A percentile compares a stretch with the other conserved stretches of the same genome.
Evolutionary conservation across 2,797 vertebrate species (phyloP).

Genomic region (Glyptemys insculpta): DNA sequence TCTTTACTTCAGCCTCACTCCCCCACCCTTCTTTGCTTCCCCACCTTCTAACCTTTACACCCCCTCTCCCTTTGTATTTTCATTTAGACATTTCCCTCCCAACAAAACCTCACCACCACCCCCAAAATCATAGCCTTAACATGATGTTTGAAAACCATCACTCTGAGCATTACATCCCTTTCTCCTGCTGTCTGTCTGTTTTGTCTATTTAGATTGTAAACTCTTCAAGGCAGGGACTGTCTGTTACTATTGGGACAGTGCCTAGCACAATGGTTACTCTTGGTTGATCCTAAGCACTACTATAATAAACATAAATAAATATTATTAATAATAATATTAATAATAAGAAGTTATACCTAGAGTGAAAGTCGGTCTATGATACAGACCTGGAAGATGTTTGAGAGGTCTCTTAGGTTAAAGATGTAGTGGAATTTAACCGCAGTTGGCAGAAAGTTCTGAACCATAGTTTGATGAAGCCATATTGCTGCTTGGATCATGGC

Average conservation of each 20-base stretch:
- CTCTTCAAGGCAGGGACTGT: background rate
- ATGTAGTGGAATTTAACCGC: conserved; percentile 87
- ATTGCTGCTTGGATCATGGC: conserved; percentile 81
- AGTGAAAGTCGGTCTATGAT: background rate
- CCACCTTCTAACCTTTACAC: background rate
- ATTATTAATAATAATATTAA: too few species aligned
- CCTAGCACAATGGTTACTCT: background rate
- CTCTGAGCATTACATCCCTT: background rate
- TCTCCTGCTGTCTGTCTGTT: background rate
- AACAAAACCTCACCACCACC: background rate
- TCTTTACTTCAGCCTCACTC: background rate
- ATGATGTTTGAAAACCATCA: background rate
- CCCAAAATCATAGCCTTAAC: background rate
- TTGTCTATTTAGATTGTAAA: background rate
- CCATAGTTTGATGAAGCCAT: conserved; percentile 82
- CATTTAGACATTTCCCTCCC: background rate
- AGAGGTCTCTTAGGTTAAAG: conserved; percentile 87
- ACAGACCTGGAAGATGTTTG: conserved; percentile 86
- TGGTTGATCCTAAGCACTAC: background rate
- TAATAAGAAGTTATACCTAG: background rate
- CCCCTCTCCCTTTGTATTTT: background rate
- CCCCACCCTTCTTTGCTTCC: background rate
- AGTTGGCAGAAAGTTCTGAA: conserved; percentile 83
- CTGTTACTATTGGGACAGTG: background rate
- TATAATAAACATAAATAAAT: background rate